Evolutionary conservation across 1,140 invertebrate species (phyloP), one percentile per base, ranked within the genome.

Genomic region (Xylocopa sonorina): DNA sequence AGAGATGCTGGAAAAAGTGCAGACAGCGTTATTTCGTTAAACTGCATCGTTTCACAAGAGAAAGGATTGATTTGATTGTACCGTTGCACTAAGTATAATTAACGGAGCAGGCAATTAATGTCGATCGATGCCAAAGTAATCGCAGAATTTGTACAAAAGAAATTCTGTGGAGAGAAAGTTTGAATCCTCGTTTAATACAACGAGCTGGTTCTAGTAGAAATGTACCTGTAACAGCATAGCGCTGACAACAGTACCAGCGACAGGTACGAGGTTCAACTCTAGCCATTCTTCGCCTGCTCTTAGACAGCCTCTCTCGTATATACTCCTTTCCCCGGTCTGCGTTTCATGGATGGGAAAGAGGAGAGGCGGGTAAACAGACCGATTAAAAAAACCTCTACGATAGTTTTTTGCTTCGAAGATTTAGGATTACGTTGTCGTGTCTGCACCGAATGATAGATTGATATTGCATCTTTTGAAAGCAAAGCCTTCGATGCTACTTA

Each of bases 241-340:
- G 78, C 95, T 96, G 73, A 99, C 96, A 76, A 96, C 95, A 53
- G 96, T 95, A 67, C 96, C 96, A 50, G 97, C 97, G 34, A 98
- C 97, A 81, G 96, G 96, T 68, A 98, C 95, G 78, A 98, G 94
- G 93, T 99, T 98, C 85, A 95, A 94, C 92, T 99, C 98, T 84
- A 99, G 94, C 98, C 98, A 99, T 91, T 98, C 97, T 93, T 99
- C 97, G 69, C 97, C 97, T 78, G 97, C 97, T 81, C 96, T 95
- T 85, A 99, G 94, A 92, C 98, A 99, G 72, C 98, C 98, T 58
- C 97, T 95, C 90, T 98, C 98, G 94, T 98, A 98, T 91, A 99
- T 99, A 90, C 96, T 96, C 80, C 96, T 95, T 92, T 98, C 97
- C 85, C 95, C 96, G 57, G 95, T 94, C 95, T 97, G 94, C 93